Base-by-base conservation (phyloP, 92 coral and sea anemone genomes). In the Paramuricea clavata region DNA sequence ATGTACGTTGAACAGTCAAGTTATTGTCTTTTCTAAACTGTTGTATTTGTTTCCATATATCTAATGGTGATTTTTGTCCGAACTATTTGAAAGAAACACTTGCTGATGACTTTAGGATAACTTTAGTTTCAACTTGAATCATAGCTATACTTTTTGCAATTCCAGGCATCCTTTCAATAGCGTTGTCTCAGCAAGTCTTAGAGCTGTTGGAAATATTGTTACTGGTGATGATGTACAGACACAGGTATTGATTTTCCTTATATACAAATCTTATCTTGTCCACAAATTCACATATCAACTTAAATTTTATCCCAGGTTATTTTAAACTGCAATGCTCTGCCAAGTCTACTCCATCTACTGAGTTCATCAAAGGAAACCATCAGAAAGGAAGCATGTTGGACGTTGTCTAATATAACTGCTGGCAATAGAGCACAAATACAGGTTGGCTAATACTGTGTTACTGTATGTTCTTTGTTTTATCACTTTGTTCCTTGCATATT, bases 181-280 rank as follows among this genome's bases (percentile, higher is more conserved):
- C 74, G 99, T 97, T 49, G 93, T 97, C 23, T 97, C 99, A 19
- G 99, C 99, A 9, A 97, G 94, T 27, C 86, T 97, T 23, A 93
- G 99, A 72, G 99, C 98, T 61, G 99, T 97, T 43, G 99, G 99
- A 2, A 97, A 97, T 83, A 97, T 97, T 68, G 99, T 97, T 47
- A 97, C 99, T 7, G 99, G 99, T 22, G 99, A 97, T 78, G 99
- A 97, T 54, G 95, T 97, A 21, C 99, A 97, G 64, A 97, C 99
- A 23, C 99, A 97, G 97, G 99, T 94, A 72, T 11, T 60, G 12
- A 70, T 67, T 0, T 67, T 67, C 21, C 8, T 12, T 62, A 2
- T 28, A 32, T 47, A 28, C 31, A 23, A 47, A 6, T 39, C 76
- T 13, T 28, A 0, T 0, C 72, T 39, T 76, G 10, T 77, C 34